A percentile compares a stretch with the other conserved stretches of the same genome.
phyloP scores from a whole-genome alignment of 2,113 vertebrate genomes.

The Podilymbus podiceps region DNA sequence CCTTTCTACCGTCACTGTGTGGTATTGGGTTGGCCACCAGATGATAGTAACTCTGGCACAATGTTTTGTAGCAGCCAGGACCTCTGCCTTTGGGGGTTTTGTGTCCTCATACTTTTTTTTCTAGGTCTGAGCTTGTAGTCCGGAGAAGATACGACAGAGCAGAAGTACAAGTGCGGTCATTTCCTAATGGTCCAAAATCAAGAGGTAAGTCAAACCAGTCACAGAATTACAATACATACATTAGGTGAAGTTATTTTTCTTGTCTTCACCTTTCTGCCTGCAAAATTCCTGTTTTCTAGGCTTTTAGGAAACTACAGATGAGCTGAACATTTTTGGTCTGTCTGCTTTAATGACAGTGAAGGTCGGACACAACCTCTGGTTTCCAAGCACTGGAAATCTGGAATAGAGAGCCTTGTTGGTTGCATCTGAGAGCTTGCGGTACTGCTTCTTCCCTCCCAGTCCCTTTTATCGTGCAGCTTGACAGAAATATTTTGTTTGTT shows the following conservation, averaged over 20 bases:
- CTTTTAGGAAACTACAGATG: background rate
- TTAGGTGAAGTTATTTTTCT: background rate
- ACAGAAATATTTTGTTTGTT: slow-evolving; percentile 39
- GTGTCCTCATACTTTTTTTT: background rate
- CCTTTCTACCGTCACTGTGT: background rate
- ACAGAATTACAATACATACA: background rate
- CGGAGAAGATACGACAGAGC: background rate
- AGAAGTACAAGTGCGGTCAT: background rate
- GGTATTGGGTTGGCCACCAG: background rate
- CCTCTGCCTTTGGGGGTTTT: background rate
- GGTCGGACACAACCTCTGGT: background rate
- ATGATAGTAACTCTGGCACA: background rate
- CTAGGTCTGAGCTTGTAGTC: background rate
- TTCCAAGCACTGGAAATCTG: background rate
- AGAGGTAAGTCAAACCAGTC: background rate
- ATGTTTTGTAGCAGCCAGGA: background rate
- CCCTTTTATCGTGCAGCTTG: background rate
- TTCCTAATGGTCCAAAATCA: background rate
- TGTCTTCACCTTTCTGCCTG: background rate
- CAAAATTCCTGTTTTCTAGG: background rate
- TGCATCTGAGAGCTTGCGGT: background rate
- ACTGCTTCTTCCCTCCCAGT: background rate
- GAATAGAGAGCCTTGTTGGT: background rate
- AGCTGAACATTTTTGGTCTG: background rate
- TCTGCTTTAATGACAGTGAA: background rate